Base-by-base conservation (phyloP, 2,888 invertebrate species). In the Bursaphelenchus okinawaensis region DNA sequence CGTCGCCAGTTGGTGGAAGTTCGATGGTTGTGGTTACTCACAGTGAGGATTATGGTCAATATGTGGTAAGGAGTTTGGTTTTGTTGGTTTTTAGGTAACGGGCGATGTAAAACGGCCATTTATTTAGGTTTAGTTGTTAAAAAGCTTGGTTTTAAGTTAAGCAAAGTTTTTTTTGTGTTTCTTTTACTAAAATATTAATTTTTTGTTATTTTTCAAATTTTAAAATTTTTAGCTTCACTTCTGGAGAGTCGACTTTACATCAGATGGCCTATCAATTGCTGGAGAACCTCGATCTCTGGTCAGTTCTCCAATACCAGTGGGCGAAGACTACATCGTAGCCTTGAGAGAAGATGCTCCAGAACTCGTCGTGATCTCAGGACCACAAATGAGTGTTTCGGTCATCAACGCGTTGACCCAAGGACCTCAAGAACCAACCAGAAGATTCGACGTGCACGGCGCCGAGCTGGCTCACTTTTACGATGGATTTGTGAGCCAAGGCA, bases 281-380 rank as follows among this genome's bases (percentile, higher is more conserved):
- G 31, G 73, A 7, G 75, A 74, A 27, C 74, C 75, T 28, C 70
- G 71, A 7, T 74, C 76, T 12, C 61, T 81, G 27, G 71, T 80
- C 51, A 66, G 55, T 9, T 66, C 71, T 26, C 73, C 80, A 3
- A 52, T 80, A 1, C 66, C 55, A 0, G 74, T 78, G 54, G 66
- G 69, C 22, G 75, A 70, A 1, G 78, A 76, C 20, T 81, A 76
- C 62, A 81, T 80, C 54, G 75, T 75, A 59, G 72, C 77, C 12
- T 72, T 78, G 71, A 74, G 80, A 40, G 80, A 80, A 55, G 80
- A 80, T 60, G 69, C 66, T n/a, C 80, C 80, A 6, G 80, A 80
- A 56, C 59, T 79, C 24, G 78, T 80, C n/a, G 76, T 80, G 19
- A 66, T 81, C 65, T 73, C 74, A 16, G 76, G 75, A 12, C 81